Base-by-base conservation (phyloP, 2,888 invertebrate genomes). In the Deilephila porcellus region DNA sequence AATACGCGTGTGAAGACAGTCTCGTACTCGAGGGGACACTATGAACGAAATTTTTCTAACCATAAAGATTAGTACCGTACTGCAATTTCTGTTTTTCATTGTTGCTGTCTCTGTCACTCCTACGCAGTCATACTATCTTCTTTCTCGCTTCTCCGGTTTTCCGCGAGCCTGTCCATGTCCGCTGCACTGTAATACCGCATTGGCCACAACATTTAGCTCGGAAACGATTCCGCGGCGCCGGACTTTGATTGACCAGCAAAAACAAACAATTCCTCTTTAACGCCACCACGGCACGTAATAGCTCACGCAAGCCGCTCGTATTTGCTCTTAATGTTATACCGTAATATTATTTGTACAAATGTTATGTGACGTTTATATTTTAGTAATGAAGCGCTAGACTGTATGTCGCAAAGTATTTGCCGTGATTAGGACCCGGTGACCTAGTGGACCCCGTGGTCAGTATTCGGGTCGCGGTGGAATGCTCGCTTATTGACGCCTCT, bases 401-500 rank as follows among this genome's bases (percentile, higher is more conserved):
- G 32, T 60, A 60, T 53, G 62, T 56, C 63, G 62, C 56, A 71
- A 63, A 70, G 25, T 37, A 56, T 73, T 71, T 71, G 56, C 70
- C 7, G 59, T 53, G 70, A 73, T 71, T 73, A 37, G 63, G 5
- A 29, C 60, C 45, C 60, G 25, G 72, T 73, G 70, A 29, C 52
- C 60, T 70, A 62, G 63, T 56, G 8, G 60, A 52, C 25, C 29
- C 71, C 25, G 63, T 63, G 62, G 88, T 85, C 82, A 84, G 87
- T 84, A 86, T 85, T 67, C 25, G 85, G 88, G 88, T 88, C 88
- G 81, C 82, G 78, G 78, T 82, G 88, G 93, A 91, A 94, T 93
- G 91, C 85, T 82, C 84, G 84, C 85, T 83, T 89, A 91, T 91
- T 91, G 91, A 89, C 89, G 88, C 87, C 87, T 86, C 86, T 87